Conservation (phyloP, 2,113 vertebrate genomes). For the Xenopus tropicalis region DNA sequence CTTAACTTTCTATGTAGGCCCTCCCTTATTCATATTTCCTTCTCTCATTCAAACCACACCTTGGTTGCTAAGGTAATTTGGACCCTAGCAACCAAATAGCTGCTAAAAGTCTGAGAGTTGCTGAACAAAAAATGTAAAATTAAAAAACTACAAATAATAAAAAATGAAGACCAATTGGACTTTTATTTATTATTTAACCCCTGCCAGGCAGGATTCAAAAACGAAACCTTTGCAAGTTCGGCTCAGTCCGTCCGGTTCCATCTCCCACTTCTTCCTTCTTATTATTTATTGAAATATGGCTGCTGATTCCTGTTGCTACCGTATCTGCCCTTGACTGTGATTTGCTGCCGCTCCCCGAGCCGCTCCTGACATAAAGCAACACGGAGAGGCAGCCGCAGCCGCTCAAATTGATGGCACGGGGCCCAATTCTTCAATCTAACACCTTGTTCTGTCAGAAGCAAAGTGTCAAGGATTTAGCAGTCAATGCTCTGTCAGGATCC, state of each 20-base stretch:
- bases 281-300: slow-evolving; percentile 28
- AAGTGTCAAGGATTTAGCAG: slow-evolving; percentile 39
- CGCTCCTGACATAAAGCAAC: slow-evolving; percentile 9
- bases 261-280: slow-evolving; percentile 1
- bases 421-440: slow-evolving; percentile 30
- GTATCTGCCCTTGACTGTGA: slow-evolving; percentile 42
- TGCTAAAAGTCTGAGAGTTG: no score
- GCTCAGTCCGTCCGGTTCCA: not conserved
- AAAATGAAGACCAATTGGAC: no score
- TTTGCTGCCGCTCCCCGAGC: slow-evolving; percentile 22
- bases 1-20: no score
- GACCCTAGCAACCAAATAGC: no score
- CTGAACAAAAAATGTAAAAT: no score
- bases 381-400: not conserved
- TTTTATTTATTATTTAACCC: no score
- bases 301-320: slow-evolving; percentile 22
- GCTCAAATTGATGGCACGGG: slow-evolving; percentile 19
- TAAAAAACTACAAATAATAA: no score
- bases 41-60: no score
- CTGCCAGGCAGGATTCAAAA: no score
- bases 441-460: slow-evolving; percentile 26
- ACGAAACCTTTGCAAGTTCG: no score
- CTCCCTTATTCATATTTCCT: no score
- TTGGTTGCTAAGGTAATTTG: no score
- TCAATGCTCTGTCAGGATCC: slow-evolving; percentile 20